These are phyloP conservation scores for Andrena bicolor DNA, from an alignment of 2,888 invertebrate genomes.

Conservation along the genomic window DNA sequence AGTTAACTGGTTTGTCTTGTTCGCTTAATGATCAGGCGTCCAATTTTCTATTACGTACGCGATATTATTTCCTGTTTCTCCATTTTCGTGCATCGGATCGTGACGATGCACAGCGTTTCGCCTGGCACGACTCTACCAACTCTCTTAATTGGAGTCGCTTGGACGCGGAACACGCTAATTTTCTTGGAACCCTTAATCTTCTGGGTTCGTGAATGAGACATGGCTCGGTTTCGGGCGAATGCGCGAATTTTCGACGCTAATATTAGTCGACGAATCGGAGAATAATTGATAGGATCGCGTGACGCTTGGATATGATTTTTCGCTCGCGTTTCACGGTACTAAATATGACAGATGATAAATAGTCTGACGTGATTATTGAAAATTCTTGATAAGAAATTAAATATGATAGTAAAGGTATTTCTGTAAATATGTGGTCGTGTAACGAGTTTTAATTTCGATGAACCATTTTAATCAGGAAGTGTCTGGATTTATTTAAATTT, in stretches of 20 bases:
- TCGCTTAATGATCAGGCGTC: not conserved
- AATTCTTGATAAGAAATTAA: too few species aligned
- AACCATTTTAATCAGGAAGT: not conserved
- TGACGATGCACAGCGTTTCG: conserved; percentile 28
- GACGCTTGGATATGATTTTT: conserved; percentile 15
- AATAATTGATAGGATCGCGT: conserved; percentile 52
- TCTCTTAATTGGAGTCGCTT: conserved; percentile 48
- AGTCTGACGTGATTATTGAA: too few species aligned
- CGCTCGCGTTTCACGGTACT: not conserved
- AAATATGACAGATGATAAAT: not conserved
- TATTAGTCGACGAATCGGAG: conserved; percentile 18
- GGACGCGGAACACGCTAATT: conserved; percentile 51
- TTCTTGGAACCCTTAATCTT: conserved; percentile 16
- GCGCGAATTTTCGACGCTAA: conserved; percentile 32
- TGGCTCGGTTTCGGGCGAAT: conserved; percentile 27
- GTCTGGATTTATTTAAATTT: not conserved
- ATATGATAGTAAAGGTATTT: not conserved
- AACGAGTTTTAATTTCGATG: too few species aligned
- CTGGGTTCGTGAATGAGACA: conserved; percentile 11
- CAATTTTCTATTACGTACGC: conserved; percentile 54
- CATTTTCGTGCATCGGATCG: conserved; percentile 42
- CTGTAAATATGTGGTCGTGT: too few species aligned
- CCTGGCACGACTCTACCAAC: conserved; percentile 53
- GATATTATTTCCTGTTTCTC: conserved; percentile 55
- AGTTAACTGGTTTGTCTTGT: not conserved